phyloP scores from a whole-genome alignment of 1,140 invertebrate genomes.

The Chionoecetes opilio region DNA sequence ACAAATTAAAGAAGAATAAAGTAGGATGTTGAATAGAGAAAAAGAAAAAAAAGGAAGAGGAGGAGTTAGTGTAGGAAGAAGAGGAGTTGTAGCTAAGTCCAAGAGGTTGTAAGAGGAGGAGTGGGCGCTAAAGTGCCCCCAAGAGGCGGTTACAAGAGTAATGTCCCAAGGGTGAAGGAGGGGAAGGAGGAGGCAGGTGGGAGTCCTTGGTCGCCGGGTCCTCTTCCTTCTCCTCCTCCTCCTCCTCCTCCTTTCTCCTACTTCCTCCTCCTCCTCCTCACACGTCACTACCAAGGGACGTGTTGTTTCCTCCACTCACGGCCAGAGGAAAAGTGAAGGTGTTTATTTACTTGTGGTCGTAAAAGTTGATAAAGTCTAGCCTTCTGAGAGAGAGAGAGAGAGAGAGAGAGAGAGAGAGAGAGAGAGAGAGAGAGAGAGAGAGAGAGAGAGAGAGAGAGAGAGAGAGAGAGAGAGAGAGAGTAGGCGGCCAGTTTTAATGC shows the following conservation, averaged over 20 bases:
- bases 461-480: not conserved
- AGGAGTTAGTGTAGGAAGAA: not conserved
- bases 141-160: not conserved
- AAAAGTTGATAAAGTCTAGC: not conserved
- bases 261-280: constrained; percentile 14
- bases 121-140: not conserved
- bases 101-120: not conserved
- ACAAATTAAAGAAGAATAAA: too few relatives aligned
- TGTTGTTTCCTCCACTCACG: not conserved
- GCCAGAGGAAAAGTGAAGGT: not conserved
- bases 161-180: not conserved
- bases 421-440: constrained; percentile 56
- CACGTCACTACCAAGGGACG: not conserved
- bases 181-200: not conserved
- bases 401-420: constrained; percentile 54
- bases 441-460: constrained; percentile 55
- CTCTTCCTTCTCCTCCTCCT: not conserved
- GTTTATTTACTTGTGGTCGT: not conserved
- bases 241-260: constrained; percentile 19
- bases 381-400: constrained; percentile 11
- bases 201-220: not conserved
- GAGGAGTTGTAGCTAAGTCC: not conserved
- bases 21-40: not conserved
- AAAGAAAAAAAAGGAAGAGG: not conserved
- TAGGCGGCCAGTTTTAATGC: too few relatives aligned